Evolutionary conservation across 2,888 invertebrate genomes (phyloP), one percentile per base, ranked within the genome.

Genomic region (Zhuqinia jingwanae): DNA sequence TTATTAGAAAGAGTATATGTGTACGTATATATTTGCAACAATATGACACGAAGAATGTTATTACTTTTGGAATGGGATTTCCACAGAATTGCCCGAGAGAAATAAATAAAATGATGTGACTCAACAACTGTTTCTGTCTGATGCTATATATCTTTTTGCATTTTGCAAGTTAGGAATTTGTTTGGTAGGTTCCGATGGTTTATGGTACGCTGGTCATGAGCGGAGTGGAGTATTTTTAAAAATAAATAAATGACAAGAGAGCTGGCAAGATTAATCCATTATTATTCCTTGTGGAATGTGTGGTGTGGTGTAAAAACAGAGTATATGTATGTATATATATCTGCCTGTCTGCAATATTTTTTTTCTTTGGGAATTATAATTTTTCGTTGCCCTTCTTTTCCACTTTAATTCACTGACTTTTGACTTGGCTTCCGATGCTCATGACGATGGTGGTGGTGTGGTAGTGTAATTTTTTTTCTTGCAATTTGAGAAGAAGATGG

Each of bases 231-330:
- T 65, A 65, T 65, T 36, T 65, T 65, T 36, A 30, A 17, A 15
- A 60, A 27, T 25, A 65, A 30, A 30, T 65, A 36, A 65, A 65
- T 65, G 63, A 65, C 63, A 65, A 36, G 63, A 36, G 36, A 30
- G 63, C 63, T 70, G 70, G 70, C 70, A 70, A 47, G 73, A 50
- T 50, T 73, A 50, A 73, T 73, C 50, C 17, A 73, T 73, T 65
- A n/a, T n/a, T n/a, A 65, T 73, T 73, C 17, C 50, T 73, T 15
- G 22, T 27, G 73, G 73, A 73, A 73, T 73, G 50, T 50, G 73
- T 73, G 73, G 50, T 47, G 73, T 73, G 70, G 45, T 45, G n/a
- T n/a, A n/a, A n/a, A n/a, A n/a, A n/a, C n/a, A n/a, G n/a, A n/a
- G n/a, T n/a, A n/a, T n/a, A n/a, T n/a, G n/a, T n/a, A n/a, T n/a